A percentile compares a stretch with the other conserved stretches of the same genome.
Conservation (phyloP, 1,140 invertebrate species). For the Solen grandis region DNA sequence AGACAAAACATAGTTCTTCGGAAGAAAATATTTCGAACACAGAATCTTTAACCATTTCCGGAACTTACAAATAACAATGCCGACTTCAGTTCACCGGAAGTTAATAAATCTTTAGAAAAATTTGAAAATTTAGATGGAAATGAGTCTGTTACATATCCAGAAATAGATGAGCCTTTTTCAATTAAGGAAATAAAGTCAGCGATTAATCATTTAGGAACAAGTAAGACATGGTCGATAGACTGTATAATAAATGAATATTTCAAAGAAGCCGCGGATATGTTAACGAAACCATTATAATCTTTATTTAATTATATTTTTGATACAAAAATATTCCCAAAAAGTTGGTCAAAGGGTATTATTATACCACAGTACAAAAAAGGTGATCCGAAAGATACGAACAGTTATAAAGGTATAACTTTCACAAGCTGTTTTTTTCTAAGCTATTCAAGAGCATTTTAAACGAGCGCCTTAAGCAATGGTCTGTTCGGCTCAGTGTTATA, state of each 20-base stretch:
- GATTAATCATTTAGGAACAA: background rate
- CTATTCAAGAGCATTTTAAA: slow-evolving; percentile 12
- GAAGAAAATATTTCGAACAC: no score
- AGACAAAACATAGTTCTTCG: background rate
- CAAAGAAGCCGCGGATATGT: slow-evolving; percentile 14
- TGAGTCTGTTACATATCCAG: background rate
- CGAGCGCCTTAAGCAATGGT: no score
- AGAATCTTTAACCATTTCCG: slow-evolving; percentile 13
- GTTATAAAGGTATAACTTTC: slow-evolving; percentile 34
- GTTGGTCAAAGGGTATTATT: slow-evolving; percentile 16
- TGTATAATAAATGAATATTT: background rate
- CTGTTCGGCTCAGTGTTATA: no score
- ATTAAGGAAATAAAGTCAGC: slow-evolving; percentile 15
- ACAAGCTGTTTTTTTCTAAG: slow-evolving; percentile 25
- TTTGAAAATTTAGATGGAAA: no score
- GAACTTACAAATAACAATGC: background rate
- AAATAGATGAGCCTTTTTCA: slow-evolving; percentile 4
- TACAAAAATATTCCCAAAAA: slow-evolving; percentile 5
- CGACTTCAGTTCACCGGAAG: background rate
- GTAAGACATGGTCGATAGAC: no score
- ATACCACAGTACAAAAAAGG: slow-evolving; percentile 17
- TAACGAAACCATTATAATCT: slow-evolving; percentile 4
- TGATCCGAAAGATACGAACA: background rate
- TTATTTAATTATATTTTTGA: slow-evolving; percentile 29
- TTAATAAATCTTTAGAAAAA: slow-evolving; percentile 1